phyloP scores from a whole-genome alignment of 2,113 vertebrate genomes.

The Tympanuchus pallidicinctus region DNA sequence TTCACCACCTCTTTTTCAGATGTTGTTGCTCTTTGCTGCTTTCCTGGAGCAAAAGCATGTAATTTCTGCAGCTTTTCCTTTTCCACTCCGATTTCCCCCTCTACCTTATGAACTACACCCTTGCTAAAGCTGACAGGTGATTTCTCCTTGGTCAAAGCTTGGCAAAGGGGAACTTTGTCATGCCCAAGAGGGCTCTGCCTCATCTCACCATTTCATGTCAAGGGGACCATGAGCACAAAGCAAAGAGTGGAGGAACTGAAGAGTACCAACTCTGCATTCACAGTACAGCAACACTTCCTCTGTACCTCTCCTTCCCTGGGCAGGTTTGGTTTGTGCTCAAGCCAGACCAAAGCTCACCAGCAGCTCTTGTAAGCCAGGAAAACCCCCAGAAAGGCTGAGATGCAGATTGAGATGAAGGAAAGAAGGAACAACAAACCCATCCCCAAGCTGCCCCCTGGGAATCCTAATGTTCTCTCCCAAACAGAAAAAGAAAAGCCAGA shows the following conservation, averaged over 20 bases:
- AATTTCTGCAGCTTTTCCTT: background rate
- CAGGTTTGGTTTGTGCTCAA: background rate
- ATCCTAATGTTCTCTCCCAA: background rate
- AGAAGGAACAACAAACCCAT: background rate
- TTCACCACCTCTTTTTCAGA: background rate
- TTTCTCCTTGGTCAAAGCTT: background rate
- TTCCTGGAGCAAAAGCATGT: background rate
- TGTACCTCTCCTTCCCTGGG: background rate
- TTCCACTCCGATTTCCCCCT: background rate
- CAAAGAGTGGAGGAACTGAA: accelerated
- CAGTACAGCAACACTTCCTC: background rate
- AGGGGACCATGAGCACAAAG: background rate
- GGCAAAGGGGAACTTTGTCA: background rate
- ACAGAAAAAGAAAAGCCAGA: background rate
- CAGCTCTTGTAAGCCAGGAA: background rate
- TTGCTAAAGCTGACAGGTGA: background rate
- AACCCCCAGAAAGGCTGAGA: accelerated
- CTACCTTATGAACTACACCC: background rate
- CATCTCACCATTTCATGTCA: background rate
- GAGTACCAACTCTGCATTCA: background rate
- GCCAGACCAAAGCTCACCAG: background rate
- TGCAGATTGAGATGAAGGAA: background rate
- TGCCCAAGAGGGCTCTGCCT: background rate
- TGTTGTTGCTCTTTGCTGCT: background rate
- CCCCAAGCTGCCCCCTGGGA: conserved; percentile 31